Conservation (phyloP, 1,140 invertebrate species). For the Brachionus manjavacas region DNA sequence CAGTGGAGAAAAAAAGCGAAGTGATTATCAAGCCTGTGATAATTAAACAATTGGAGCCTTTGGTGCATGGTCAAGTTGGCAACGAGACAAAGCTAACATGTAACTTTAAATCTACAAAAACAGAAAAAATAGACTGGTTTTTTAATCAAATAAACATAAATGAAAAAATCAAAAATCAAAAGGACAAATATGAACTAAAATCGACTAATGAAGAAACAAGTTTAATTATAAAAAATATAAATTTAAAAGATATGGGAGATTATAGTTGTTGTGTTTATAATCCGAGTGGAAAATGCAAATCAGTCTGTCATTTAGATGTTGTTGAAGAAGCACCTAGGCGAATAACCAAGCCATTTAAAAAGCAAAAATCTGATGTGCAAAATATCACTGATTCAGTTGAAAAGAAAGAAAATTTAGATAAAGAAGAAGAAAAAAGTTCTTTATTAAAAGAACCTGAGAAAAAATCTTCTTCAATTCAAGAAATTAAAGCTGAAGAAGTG, state of each 20-base stretch:
- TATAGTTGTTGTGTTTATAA: not conserved
- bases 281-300: not conserved
- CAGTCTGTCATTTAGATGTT: conserved; percentile 41
- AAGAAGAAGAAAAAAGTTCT: conserved; percentile 14
- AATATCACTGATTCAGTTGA: not conserved
- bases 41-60: not conserved
- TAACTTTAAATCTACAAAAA: not conserved
- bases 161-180: conserved; percentile 16
- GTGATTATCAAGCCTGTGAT: not conserved
- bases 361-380: not conserved
- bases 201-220: not conserved
- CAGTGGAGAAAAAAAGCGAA: conserved; percentile 21
- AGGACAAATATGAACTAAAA: conserved; percentile 10
- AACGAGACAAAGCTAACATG: not conserved
- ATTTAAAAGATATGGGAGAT: conserved; percentile 9
- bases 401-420: not conserved
- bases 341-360: not conserved
- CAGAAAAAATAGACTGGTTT: conserved; percentile 16
- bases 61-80: not conserved
- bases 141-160: conserved; percentile 33
- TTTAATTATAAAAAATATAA: conserved; percentile 11
- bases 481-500: not conserved
- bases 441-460: not conserved
- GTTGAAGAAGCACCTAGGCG: not conserved
- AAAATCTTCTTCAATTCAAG: not conserved